Conservation (phyloP, 2,113 vertebrate genomes). For the Phocoena phocoena region DNA sequence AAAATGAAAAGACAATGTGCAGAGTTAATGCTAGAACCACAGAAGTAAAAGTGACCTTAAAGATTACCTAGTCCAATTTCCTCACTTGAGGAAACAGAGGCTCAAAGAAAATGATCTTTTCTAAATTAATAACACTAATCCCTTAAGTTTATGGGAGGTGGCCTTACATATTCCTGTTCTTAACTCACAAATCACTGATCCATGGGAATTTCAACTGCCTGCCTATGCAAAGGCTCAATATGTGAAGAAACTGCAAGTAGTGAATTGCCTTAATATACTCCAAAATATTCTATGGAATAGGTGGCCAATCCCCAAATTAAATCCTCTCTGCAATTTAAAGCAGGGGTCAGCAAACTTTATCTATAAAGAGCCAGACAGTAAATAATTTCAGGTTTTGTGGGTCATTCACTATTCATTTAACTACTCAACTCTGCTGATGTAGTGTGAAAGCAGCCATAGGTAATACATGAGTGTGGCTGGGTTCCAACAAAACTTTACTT, state of each 20-base stretch:
- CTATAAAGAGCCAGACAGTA: not conserved
- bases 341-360: not conserved
- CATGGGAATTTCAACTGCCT: constrained; percentile 44
- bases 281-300: constrained; percentile 21
- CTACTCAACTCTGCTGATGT: not conserved
- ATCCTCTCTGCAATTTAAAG: constrained; percentile 20
- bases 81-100: not conserved
- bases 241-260: not conserved
- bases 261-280: not conserved
- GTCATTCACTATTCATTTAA: not conserved
- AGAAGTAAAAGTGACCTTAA: not conserved
- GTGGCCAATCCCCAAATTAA: not conserved
- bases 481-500: not conserved
- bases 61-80: not conserved
- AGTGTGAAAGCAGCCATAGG: not conserved
- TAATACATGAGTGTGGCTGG: not conserved
- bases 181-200: not conserved
- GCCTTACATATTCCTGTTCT: constrained; percentile 16
- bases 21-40: constrained; percentile 25
- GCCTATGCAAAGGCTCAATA: not conserved
- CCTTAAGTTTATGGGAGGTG: not conserved
- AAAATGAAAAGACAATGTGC: constrained; percentile 26
- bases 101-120: not conserved
- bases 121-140: constrained; percentile 13
- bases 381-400: constrained; percentile 22